A percentile compares a stretch with the other conserved stretches of the same genome.
Conservation (phyloP, 2,113 vertebrate species). For the Arenaria interpres region DNA sequence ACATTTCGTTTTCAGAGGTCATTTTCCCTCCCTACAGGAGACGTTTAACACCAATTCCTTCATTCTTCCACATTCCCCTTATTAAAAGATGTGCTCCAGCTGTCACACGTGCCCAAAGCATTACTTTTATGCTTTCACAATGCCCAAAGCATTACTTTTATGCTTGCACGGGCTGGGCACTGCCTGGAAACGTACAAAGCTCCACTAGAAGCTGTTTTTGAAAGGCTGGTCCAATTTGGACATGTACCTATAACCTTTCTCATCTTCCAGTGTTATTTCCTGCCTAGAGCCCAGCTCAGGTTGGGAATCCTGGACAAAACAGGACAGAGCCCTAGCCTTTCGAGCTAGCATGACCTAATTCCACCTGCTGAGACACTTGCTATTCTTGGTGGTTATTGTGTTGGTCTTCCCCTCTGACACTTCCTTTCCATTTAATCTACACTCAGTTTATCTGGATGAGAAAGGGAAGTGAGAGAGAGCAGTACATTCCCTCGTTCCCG, state of each 20-base stretch:
- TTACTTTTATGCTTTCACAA: not conserved
- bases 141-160: not conserved
- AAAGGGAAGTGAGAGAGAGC: not conserved
- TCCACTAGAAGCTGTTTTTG: not conserved
- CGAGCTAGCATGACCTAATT: not conserved
- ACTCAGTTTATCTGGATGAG: not conserved
- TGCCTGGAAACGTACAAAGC: not conserved
- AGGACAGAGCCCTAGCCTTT: not conserved
- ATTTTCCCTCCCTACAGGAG: not conserved
- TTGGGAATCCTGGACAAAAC: not conserved
- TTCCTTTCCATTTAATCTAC: not conserved
- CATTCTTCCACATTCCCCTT: not conserved
- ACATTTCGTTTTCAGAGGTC: not conserved
- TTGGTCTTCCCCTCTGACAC: not conserved
- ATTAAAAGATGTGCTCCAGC: not conserved
- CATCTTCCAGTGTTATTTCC: not conserved
- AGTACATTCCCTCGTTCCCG: not conserved
- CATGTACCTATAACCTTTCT: not conserved
- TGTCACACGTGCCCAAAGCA: not conserved
- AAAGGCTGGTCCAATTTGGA: not conserved
- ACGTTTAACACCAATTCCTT: accelerated
- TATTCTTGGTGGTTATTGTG: not conserved
- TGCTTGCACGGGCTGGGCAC: not conserved
- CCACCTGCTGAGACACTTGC: not conserved
- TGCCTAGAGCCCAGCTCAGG: not conserved